These are phyloP conservation scores for Hoplodrina ambigua DNA, from an alignment of 2,888 invertebrate species.

Conservation along the genomic window DNA sequence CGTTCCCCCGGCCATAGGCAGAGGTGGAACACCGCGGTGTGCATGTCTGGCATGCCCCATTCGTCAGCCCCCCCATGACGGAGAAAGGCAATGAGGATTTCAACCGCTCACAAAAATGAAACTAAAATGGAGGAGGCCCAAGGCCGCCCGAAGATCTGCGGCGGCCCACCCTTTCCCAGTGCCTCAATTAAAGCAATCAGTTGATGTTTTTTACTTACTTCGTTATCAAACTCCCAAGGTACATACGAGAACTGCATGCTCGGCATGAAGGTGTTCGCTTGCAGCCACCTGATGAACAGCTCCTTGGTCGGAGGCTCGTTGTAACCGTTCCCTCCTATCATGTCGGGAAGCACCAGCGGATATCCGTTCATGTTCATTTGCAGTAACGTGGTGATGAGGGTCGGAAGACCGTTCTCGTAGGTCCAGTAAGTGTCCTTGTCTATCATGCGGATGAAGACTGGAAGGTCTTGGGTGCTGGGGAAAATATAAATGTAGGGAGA, in stretches of 20 bases:
- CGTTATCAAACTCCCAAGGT: constrained; percentile 94
- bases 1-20: no score
- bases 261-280: constrained; percentile 94
- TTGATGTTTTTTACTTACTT: constrained; percentile 70
- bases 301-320: constrained; percentile 89
- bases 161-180: no score
- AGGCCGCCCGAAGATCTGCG: no score
- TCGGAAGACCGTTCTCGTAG: constrained; percentile 92
- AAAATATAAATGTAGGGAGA: background rate
- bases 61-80: no score
- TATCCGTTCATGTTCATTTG: constrained; percentile 92
- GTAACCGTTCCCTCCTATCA: constrained; percentile 92
- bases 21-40: no score
- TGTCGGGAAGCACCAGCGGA: constrained; percentile 94
- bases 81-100: no score
- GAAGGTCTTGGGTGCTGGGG: constrained; percentile 91
- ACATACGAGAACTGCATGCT: constrained; percentile 94
- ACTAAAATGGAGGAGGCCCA: no score
- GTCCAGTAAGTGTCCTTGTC: constrained; percentile 94
- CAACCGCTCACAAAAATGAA: no score
- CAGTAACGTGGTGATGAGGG: constrained; percentile 93
- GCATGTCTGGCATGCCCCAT: no score
- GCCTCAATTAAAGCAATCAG: background rate
- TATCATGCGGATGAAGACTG: constrained; percentile 93
- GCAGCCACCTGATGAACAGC: constrained; percentile 94